Percentiles rank a stretch among this genome's conserved stretches.
These are phyloP conservation scores for Spisula solida DNA, from an alignment of 2,888 invertebrate species.

Conservation along the genomic window DNA sequence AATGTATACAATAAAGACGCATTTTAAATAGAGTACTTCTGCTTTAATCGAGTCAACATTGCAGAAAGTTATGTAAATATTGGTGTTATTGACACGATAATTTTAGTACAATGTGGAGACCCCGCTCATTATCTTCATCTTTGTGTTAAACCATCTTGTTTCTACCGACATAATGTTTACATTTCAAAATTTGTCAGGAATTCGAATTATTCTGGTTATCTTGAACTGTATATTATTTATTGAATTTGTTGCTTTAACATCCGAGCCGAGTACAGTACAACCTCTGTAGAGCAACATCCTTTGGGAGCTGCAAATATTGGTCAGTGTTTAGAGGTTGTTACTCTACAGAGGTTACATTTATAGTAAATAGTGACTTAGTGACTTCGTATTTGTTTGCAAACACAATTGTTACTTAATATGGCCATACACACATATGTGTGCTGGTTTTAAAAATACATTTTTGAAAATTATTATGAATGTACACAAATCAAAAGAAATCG, in stretches of 20 bases:
- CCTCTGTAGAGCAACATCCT: no score
- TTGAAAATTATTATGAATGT: no score
- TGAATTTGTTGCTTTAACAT: background rate
- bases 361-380: no score
- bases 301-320: no score
- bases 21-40: conserved; percentile 4
- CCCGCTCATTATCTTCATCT: background rate
- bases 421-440: no score
- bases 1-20: background rate
- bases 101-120: background rate
- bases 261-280: background rate
- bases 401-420: no score
- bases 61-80: conserved; percentile 30
- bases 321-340: no score
- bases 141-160: background rate
- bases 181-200: background rate
- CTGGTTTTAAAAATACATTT: no score
- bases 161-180: background rate
- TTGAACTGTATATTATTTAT: background rate
- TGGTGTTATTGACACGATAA: conserved; percentile 42
- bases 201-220: background rate
- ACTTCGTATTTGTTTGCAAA: no score
- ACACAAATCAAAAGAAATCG: no score
- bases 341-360: no score
- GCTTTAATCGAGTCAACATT: conserved; percentile 31